phyloP scores from a whole-genome alignment of 2,113 vertebrate genomes.

The Aviceda subcristata region DNA sequence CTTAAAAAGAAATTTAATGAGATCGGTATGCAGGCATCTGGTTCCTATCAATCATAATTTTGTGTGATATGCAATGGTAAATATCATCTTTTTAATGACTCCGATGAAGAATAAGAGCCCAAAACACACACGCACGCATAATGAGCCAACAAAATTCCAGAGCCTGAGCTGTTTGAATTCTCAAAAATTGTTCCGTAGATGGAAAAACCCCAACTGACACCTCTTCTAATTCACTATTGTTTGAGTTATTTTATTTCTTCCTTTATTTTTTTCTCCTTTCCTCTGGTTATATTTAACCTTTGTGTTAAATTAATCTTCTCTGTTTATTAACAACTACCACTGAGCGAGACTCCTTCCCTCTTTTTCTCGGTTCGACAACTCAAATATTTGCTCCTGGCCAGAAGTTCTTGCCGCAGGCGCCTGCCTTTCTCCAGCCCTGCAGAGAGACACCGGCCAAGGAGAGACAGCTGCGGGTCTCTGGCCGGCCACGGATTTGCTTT shows the following conservation, averaged over 20 bases:
- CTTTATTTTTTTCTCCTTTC: not conserved
- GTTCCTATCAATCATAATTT: constrained; percentile 50
- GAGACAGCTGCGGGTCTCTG: not conserved
- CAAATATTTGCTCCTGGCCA: not conserved
- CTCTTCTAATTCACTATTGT: not conserved
- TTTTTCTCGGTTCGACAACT: not conserved
- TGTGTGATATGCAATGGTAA: constrained; percentile 25
- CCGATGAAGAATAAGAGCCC: not conserved
- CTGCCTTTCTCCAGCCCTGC: not conserved
- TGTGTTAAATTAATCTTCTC: constrained; percentile 53
- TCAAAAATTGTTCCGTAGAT: not conserved
- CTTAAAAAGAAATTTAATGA: constrained; percentile 61
- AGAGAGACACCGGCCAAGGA: not conserved
- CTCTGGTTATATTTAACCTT: constrained; percentile 56
- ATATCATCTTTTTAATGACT: constrained; percentile 37
- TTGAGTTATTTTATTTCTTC: constrained; percentile 15
- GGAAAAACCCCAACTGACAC: constrained; percentile 23
- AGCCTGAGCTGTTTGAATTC: not conserved
- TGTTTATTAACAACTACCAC: constrained; percentile 50
- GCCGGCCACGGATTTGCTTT: not conserved
- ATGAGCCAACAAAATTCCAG: not conserved
- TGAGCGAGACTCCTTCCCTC: not conserved
- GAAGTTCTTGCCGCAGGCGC: not conserved
- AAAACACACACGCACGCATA: not conserved
- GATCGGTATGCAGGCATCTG: constrained; percentile 55